Percentiles rank a stretch among this genome's conserved stretches.
phyloP scores from a whole-genome alignment of 2,113 vertebrate genomes.

The Pangasianodon hypophthalmus region DNA sequence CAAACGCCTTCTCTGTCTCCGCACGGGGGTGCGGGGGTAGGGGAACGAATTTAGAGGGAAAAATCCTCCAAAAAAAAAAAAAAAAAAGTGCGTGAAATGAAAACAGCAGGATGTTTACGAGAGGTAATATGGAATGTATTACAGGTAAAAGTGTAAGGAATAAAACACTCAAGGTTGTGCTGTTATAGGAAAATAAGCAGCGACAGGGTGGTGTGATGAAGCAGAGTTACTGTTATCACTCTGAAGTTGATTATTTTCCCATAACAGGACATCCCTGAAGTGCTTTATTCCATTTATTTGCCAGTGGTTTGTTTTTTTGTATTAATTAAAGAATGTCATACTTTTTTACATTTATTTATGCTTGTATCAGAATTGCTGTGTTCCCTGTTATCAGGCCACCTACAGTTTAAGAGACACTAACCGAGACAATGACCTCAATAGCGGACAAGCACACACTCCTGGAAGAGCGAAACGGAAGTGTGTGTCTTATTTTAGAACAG shows the following conservation, averaged over 20 bases:
- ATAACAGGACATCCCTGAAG: neutral
- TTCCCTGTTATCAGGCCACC: neutral
- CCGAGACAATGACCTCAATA: neutral
- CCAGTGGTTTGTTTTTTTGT: neutral
- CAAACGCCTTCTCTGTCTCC: slow-evolving; percentile 18
- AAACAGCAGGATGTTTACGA: neutral
- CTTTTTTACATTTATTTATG: neutral
- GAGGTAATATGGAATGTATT: neutral
- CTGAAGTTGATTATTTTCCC: neutral
- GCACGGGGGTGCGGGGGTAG: neutral
- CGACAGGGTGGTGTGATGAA: neutral
- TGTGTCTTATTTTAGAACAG: slow-evolving; percentile 36
- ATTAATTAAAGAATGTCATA: neutral
- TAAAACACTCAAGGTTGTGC: neutral
- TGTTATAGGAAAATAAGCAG: neutral
- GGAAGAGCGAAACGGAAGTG: neutral
- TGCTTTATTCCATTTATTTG: neutral
- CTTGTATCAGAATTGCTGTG: neutral
- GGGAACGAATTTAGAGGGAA: neutral
- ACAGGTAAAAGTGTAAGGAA: neutral
- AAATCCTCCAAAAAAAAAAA: neutral
- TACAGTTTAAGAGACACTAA: neutral
- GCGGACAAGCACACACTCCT: neutral
- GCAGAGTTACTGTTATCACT: neutral
- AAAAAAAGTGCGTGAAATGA: neutral